A percentile compares a stretch with the other conserved stretches of the same genome.
Evolutionary conservation across 2,888 invertebrate species (phyloP).

Genomic region (Coremacera marginata): DNA sequence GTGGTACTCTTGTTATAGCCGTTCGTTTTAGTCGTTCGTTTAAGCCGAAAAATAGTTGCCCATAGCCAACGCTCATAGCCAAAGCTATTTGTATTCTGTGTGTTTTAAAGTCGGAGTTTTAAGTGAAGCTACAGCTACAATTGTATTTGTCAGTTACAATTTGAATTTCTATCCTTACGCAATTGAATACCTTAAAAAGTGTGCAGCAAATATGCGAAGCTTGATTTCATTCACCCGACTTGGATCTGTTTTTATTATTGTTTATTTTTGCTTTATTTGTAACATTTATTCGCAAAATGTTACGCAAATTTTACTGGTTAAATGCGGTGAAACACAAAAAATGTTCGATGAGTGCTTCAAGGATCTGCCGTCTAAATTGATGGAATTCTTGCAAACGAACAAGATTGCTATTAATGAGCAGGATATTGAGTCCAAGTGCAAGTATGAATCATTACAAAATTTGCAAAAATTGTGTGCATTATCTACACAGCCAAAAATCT

Average conservation of each 20-base stretch:
- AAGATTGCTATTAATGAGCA: slow-evolving; percentile 64
- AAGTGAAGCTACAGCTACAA: neutral
- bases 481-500: too few species aligned
- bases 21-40: too few species aligned
- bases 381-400: slow-evolving; percentile 64
- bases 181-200: too few species aligned
- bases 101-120: neutral
- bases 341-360: slow-evolving; percentile 67
- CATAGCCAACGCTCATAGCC: too few species aligned
- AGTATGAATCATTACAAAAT: slow-evolving; percentile 62
- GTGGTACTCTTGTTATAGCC: neutral
- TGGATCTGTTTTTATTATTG: neutral
- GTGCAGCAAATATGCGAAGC: neutral
- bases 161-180: neutral
- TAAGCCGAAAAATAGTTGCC: slow-evolving; percentile 13
- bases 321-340: slow-evolving; percentile 62
- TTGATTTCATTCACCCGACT: neutral
- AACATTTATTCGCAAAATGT: slow-evolving; percentile 40
- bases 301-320: slow-evolving; percentile 25
- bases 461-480: too few species aligned
- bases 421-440: slow-evolving; percentile 66
- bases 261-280: slow-evolving; percentile 8
- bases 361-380: slow-evolving; percentile 64
- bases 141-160: neutral
- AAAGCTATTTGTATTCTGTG: too few species aligned